phyloP scores from a whole-genome alignment of 92 coral and sea anemone species.

The Porites rus region DNA sequence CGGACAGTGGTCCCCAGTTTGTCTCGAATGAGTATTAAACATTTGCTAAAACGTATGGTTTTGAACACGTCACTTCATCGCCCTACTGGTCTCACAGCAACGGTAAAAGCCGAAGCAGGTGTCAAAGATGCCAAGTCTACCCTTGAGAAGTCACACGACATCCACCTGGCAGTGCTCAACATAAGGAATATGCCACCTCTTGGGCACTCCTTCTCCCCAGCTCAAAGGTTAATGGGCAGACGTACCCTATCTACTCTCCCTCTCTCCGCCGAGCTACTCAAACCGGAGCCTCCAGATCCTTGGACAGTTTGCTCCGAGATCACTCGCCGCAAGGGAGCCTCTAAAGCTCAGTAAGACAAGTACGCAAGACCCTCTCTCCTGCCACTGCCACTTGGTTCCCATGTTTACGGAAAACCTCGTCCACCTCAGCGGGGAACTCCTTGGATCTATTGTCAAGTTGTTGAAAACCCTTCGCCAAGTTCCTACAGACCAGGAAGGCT shows the following conservation, averaged over 20 bases:
- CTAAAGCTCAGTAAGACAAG: slow-evolving; percentile 56
- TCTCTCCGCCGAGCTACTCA: slow-evolving; percentile 16
- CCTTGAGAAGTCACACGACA: slow-evolving; percentile 23
- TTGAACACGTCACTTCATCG: slow-evolving; percentile 42
- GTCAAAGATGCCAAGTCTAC: slow-evolving; percentile 21
- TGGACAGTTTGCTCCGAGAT: slow-evolving; percentile 25
- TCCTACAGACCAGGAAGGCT: no score
- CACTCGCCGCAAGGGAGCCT: slow-evolving; percentile 9
- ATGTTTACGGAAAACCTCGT: no score
- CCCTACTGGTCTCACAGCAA: slow-evolving; percentile 60
- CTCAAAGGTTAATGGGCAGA: slow-evolving; percentile 59
- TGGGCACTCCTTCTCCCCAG: slow-evolving; percentile 42
- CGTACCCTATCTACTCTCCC: slow-evolving; percentile 7
- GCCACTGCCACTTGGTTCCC: slow-evolving; percentile 23
- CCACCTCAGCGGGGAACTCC: no score
- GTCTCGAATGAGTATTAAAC: slow-evolving; percentile 8
- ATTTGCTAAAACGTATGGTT: slow-evolving; percentile 24
- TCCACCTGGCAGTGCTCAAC: slow-evolving; percentile 32
- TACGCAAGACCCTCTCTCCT: slow-evolving; percentile 22
- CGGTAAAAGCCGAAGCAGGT: slow-evolving; percentile 37
- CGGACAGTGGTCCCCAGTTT: slow-evolving; percentile 28
- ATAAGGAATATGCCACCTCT: slow-evolving; percentile 34
- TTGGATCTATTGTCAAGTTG: no score
- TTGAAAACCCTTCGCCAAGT: no score
- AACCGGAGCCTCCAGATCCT: slow-evolving; percentile 48